Percentiles rank a stretch among this genome's conserved stretches.
phyloP scores from a whole-genome alignment of 2,888 invertebrate genomes.

The Drosophila atripex region DNA sequence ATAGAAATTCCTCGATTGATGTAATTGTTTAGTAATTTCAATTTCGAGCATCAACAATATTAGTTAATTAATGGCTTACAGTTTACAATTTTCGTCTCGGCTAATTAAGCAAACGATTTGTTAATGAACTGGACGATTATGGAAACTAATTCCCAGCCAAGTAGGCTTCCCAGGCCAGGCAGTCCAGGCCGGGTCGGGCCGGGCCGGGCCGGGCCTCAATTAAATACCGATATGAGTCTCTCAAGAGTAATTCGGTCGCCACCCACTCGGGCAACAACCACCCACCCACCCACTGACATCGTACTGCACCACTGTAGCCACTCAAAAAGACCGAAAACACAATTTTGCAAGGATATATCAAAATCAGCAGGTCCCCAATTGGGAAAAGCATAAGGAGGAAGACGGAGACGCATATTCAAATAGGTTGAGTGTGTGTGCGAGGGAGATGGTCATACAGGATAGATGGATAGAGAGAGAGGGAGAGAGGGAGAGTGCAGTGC shows the following conservation, averaged over 20 bases:
- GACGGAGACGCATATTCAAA: constrained; percentile 60
- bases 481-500: constrained; percentile 43
- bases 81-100: background rate
- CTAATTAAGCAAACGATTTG: constrained; percentile 20
- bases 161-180: background rate
- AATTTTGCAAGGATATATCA: constrained; percentile 60
- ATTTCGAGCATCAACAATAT: background rate
- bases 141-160: constrained; percentile 27
- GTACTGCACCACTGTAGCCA: background rate
- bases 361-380: constrained; percentile 42
- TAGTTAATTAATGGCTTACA: constrained; percentile 2
- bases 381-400: constrained; percentile 15
- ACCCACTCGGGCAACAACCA: too few relatives aligned
- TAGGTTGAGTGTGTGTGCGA: constrained; percentile 27
- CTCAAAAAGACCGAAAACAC: constrained; percentile 14
- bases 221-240: constrained; percentile 25
- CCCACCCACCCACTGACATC: too few relatives aligned
- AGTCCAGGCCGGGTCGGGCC: too few relatives aligned
- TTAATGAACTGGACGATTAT: constrained; percentile 19
- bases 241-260: constrained; percentile 14
- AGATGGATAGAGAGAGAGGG: constrained; percentile 9
- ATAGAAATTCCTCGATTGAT: too few relatives aligned
- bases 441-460: constrained; percentile 15
- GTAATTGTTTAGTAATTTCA: background rate
- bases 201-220: constrained; percentile 11